phyloP scores from a whole-genome alignment of 2,797 vertebrate species.

The Falco berigora region DNA sequence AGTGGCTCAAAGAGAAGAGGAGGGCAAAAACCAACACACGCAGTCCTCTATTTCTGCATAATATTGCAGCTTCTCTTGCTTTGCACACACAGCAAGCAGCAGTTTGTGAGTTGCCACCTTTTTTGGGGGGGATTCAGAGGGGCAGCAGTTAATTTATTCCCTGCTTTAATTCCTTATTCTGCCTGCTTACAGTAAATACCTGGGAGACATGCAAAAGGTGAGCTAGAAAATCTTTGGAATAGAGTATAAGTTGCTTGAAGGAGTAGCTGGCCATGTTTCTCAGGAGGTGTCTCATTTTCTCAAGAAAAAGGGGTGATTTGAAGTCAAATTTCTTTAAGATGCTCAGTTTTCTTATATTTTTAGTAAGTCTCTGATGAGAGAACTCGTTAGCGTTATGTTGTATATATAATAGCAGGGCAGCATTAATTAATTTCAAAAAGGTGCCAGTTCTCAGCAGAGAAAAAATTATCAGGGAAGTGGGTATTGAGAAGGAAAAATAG shows the following conservation, averaged over 20 bases:
- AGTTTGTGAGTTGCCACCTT: background rate
- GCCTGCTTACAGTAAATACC: background rate
- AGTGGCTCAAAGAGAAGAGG: background rate
- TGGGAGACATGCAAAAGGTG: background rate
- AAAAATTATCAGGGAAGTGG: background rate
- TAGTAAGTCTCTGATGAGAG: background rate
- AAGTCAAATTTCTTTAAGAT: background rate
- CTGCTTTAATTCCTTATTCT: background rate
- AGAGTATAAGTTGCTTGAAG: background rate
- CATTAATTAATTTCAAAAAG: background rate
- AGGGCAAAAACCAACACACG: background rate
- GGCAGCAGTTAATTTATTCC: background rate
- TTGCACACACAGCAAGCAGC: background rate
- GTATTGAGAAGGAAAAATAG: background rate
- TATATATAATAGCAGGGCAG: background rate
- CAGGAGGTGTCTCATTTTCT: background rate
- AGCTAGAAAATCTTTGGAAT: background rate
- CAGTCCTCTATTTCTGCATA: background rate
- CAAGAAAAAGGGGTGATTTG: background rate
- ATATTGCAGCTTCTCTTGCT: background rate
- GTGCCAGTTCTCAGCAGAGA: background rate
- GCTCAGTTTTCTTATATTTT: background rate
- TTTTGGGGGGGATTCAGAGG: background rate
- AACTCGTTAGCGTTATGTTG: background rate
- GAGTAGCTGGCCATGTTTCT: background rate